Conservation (phyloP, 2,888 invertebrate genomes). For the Hyposoter didymator region DNA sequence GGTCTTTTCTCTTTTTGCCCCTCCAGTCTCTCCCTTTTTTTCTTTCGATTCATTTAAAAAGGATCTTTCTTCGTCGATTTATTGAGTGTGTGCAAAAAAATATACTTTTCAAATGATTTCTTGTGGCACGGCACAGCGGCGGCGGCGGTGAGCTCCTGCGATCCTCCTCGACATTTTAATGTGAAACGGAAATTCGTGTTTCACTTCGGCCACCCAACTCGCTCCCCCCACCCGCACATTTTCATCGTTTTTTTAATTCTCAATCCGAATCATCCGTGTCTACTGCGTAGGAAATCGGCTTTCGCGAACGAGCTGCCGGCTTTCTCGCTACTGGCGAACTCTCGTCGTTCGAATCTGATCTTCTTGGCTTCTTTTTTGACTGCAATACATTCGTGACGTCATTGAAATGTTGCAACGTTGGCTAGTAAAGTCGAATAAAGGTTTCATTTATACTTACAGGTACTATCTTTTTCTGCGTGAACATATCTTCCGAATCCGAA, state of each 20-base stretch:
- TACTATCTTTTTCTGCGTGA: conserved; percentile 62
- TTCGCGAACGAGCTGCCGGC: conserved; percentile 84
- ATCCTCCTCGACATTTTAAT: conserved; percentile 13
- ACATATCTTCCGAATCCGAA: conserved; percentile 79
- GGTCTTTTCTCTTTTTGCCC: background rate
- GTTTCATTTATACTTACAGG: too few species aligned
- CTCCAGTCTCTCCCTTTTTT: background rate
- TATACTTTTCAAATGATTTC: conserved; percentile 55
- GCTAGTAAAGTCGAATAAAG: too few species aligned
- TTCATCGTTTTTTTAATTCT: conserved; percentile 2
- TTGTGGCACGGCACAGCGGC: conserved; percentile 41
- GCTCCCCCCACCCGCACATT: background rate
- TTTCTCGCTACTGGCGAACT: conserved; percentile 78
- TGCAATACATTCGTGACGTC: conserved; percentile 43
- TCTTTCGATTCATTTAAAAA: background rate
- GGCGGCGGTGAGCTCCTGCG: conserved; percentile 24
- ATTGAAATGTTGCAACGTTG: too few species aligned
- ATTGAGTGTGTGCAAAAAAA: conserved; percentile 51
- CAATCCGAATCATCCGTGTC: conserved; percentile 80
- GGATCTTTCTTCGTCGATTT: conserved; percentile 6
- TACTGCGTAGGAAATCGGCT: conserved; percentile 85
- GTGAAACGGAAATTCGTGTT: conserved; percentile 1
- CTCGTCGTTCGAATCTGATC: conserved; percentile 73
- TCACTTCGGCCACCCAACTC: background rate
- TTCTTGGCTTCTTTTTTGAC: conserved; percentile 77